Conservation (phyloP, 2,797 vertebrate genomes). For the Cryptoprocta ferox region DNA sequence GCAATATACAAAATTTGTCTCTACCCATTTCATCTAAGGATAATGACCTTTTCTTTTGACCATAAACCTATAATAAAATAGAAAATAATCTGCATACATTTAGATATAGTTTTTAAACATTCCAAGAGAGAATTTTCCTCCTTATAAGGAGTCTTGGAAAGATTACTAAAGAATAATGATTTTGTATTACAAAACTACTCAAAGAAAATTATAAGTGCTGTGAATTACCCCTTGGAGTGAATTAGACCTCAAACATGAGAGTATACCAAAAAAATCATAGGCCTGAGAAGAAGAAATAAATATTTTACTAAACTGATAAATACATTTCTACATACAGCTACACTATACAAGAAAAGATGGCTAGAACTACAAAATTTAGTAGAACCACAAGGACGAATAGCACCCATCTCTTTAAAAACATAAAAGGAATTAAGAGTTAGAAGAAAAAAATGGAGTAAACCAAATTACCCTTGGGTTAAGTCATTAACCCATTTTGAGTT, state of each 20-base stretch:
- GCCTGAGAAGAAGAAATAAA: background rate
- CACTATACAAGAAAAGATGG: background rate
- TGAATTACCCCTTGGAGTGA: background rate
- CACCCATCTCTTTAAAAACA: background rate
- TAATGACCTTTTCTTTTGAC: slow-evolving; percentile 4
- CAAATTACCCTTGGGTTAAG: too few relatives aligned
- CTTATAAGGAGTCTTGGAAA: slow-evolving; percentile 39
- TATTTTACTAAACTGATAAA: background rate
- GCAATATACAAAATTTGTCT: slow-evolving; percentile 40
- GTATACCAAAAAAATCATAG: background rate
- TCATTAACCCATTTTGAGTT: too few relatives aligned
- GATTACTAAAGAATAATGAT: background rate
- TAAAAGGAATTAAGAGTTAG: background rate
- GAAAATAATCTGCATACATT: slow-evolving; percentile 14
- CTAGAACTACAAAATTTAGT: background rate
- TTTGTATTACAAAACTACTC: slow-evolving; percentile 34
- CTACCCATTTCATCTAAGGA: background rate
- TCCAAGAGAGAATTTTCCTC: background rate
- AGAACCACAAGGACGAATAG: background rate
- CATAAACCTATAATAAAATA: slow-evolving; percentile 24
- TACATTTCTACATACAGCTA: background rate
- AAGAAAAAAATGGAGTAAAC: background rate
- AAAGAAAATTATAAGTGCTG: slow-evolving; percentile 3
- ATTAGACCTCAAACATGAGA: background rate
- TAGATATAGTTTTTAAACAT: slow-evolving; percentile 17